Base-by-base conservation (phyloP, 1,140 invertebrate genomes). In the Vanessa tameamea region DNA sequence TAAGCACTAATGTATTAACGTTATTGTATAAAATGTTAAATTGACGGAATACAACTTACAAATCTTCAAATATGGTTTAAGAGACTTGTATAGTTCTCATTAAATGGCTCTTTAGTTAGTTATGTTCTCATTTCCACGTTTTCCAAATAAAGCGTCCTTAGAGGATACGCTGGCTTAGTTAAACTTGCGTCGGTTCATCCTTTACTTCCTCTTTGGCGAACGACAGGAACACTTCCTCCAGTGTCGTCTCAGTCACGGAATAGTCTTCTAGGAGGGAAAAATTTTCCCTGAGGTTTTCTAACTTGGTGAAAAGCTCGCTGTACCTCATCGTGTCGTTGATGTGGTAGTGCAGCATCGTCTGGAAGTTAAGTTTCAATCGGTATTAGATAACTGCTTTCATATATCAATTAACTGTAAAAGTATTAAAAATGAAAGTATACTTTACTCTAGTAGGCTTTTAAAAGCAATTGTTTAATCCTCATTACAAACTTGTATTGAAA, bases 161-260 rank as follows among this genome's bases (percentile, higher is more conserved):
- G 26, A 4, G 4, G 26, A 2, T 31, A 20, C 20, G 20, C 1
- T 20, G 20, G 26, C 6, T 31, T 4, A 31, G 26, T 61, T 63
- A 69, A 37, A 69, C 68, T 16, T 20, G 31, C 12, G 31, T 53
- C 12, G 64, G 68, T 61, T 37, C 69, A 3, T 69, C 50, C 1
- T 26, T 16, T 0, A 2, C 7, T 12, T 57, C 55, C 23, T 72
- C 50, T 26, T 69, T 71, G 15, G 90, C 87, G 68, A 91, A 82
- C 2, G 85, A 75, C 37, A 98, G 89, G 90, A 98, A 98, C 12
- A 98, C 97, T 93, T 98, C 96, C 89, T 98, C 97, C 82, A 98
- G 94, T 1, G 97, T 98, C n/a, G 97, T 97, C 26, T 97, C 94
- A 0, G 96, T 96, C 14, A 97, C 93, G 0, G 97, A 94, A 81